Percentiles rank a stretch among this genome's conserved stretches.
Conservation (phyloP, 2,888 invertebrate genomes). For the Peribatodes rhomboidaria region DNA sequence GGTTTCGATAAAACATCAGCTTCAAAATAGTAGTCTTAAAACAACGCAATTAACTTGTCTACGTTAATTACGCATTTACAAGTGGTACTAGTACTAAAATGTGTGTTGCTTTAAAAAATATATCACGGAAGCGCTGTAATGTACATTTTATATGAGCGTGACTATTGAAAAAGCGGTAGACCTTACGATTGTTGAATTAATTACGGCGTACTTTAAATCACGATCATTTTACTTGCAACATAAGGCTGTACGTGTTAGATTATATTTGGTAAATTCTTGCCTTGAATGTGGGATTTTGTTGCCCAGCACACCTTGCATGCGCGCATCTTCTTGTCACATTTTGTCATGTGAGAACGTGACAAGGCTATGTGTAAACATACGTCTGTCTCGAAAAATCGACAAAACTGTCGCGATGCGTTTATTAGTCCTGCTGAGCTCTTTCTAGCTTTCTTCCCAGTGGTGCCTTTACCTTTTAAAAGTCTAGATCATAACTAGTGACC, state of each 20-base stretch:
- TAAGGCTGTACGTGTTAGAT: too few relatives aligned
- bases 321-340: too few relatives aligned
- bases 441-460: too few relatives aligned
- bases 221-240: not conserved
- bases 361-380: too few relatives aligned
- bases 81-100: not conserved
- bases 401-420: too few relatives aligned
- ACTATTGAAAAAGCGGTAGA: conserved; percentile 28
- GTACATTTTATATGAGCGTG: conserved; percentile 18
- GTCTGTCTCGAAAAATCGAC: too few relatives aligned
- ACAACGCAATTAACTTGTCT: conserved; percentile 1
- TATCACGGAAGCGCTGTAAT: conserved; percentile 20
- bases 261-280: not conserved
- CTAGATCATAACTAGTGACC: too few relatives aligned
- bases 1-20: too few relatives aligned
- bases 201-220: not conserved
- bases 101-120: conserved; percentile 2
- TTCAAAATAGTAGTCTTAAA: not conserved
- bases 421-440: too few relatives aligned
- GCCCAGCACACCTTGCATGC: too few relatives aligned
- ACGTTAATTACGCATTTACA: not conserved
- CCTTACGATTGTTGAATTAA: conserved; percentile 18
- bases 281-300: not conserved
- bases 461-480: too few relatives aligned
- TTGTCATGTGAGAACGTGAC: too few relatives aligned